Evolutionary conservation across 1,140 invertebrate species (phyloP), one percentile per base, ranked within the genome.

Genomic region (Batillaria attramentaria): DNA sequence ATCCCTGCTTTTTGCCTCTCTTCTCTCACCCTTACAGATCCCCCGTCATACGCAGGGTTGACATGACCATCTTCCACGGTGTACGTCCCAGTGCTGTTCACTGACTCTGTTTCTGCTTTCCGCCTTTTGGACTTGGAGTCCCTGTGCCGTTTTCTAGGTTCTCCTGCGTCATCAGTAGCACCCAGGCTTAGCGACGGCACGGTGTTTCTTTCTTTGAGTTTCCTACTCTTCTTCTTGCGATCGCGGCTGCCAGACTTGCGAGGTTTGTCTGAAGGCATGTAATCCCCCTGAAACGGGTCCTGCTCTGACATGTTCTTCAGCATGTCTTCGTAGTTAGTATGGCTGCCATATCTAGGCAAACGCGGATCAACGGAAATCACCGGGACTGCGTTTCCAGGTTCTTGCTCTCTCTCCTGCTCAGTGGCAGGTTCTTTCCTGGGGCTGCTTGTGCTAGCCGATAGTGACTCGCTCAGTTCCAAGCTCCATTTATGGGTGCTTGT

Each of bases 31-130:
- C n/a, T 16, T 39, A 57, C 35, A 65, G 42, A n/a, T n/a, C 28
- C 16, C 28, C 72, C 41, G 28, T 62, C 8, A n/a, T 57, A 31
- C 74, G 78, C 43, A 42, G 37, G 65, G 43, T 72, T 72, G 31
- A 79, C 54, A 54, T 78, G 8, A 35, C 73, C 73, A 33, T 70
- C 80, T 2, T 82, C 76, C 35, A 81, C 35, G 1, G 81, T 82
- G 65, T 80, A 83, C 0, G 79, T 80, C 31, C 65, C 77, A 54
- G 82, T 82, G 73, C 82, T 83, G 33, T 79, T 69, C 31, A 76
- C 31, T 24, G 82, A 81, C 33, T 77, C 77, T 16, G 66, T 69
- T 43, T 54, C 77, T 68, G 68, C 75, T n/a, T n/a, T n/a, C n/a
- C n/a, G n/a, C n/a, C n/a, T n/a, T n/a, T n/a, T n/a, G n/a, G n/a